Evolutionary conservation across 2,113 vertebrate genomes (phyloP).

Genomic region (Ceyx margarethae): DNA sequence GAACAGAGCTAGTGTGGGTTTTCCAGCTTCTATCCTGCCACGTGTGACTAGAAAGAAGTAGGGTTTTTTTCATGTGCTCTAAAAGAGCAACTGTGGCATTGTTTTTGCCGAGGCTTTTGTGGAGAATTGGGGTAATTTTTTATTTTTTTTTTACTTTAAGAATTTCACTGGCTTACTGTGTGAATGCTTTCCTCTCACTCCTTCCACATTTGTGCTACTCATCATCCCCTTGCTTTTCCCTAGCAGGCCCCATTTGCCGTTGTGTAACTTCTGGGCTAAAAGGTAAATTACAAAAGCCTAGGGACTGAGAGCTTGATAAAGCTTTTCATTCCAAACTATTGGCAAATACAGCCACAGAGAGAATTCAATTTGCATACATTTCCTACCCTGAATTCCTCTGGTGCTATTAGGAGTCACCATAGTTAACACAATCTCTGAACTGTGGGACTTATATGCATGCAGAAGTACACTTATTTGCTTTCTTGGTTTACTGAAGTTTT

Average conservation of each 20-base stretch:
- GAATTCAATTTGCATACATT: constrained; percentile 44
- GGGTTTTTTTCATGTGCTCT: neutral
- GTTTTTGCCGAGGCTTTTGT: neutral
- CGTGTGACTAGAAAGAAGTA: neutral
- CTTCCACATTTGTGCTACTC: neutral
- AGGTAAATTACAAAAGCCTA: neutral
- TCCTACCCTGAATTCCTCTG: constrained; percentile 45
- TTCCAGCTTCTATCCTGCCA: neutral
- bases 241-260: neutral
- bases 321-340: neutral
- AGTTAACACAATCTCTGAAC: constrained; percentile 6
- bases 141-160: neutral
- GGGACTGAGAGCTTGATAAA: neutral
- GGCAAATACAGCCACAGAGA: neutral
- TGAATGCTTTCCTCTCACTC: neutral
- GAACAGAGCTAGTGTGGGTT: neutral
- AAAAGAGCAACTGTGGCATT: neutral
- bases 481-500: constrained; percentile 16
- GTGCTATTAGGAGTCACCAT: constrained; percentile 23
- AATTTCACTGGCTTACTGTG: neutral
- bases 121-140: neutral
- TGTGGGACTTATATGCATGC: neutral
- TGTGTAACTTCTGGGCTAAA: neutral
- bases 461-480: neutral
- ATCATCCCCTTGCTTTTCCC: neutral